Conservation (phyloP, 2,113 vertebrate genomes). For the Brienomyrus brachyistius region DNA sequence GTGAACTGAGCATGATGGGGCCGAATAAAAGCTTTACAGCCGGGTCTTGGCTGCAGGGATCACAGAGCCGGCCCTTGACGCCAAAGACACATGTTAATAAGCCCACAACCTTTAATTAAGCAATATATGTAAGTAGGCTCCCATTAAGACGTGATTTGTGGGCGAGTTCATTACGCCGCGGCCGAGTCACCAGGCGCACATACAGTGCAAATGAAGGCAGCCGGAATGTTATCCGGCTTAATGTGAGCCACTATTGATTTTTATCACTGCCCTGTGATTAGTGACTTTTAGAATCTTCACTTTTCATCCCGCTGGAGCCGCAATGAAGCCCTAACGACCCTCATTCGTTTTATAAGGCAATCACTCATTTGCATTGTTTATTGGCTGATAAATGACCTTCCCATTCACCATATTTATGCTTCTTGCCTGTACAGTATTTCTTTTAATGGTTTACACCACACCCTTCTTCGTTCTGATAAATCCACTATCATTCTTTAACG, state of each 20-base stretch:
- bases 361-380: constrained; percentile 66
- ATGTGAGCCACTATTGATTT: constrained; percentile 82
- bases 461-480: not conserved
- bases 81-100: constrained; percentile 99
- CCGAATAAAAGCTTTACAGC: constrained; percentile 98
- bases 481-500: not conserved
- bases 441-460: constrained; percentile 1
- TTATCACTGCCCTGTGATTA: constrained; percentile 76
- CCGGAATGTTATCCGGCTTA: constrained; percentile 84
- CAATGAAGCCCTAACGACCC: constrained; percentile 57
- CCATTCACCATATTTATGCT: constrained; percentile 25
- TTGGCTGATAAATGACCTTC: constrained; percentile 42
- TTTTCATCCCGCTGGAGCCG: constrained; percentile 61
- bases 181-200: constrained; percentile 86
- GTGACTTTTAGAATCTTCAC: constrained; percentile 65
- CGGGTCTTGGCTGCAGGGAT: constrained; percentile 73
- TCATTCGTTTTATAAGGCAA: constrained; percentile 55
- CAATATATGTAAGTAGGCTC: constrained; percentile 98
- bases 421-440: constrained; percentile 22
- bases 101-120: constrained; percentile 99
- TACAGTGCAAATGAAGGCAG: constrained; percentile 93
- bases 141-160: constrained; percentile 99
- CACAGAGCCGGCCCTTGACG: constrained; percentile 74
- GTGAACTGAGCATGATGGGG: constrained; percentile 80
- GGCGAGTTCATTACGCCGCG: constrained; percentile 89